Evolutionary conservation across 2,797 vertebrate species (phyloP).

Genomic region (Yasuhikotakia modesta): DNA sequence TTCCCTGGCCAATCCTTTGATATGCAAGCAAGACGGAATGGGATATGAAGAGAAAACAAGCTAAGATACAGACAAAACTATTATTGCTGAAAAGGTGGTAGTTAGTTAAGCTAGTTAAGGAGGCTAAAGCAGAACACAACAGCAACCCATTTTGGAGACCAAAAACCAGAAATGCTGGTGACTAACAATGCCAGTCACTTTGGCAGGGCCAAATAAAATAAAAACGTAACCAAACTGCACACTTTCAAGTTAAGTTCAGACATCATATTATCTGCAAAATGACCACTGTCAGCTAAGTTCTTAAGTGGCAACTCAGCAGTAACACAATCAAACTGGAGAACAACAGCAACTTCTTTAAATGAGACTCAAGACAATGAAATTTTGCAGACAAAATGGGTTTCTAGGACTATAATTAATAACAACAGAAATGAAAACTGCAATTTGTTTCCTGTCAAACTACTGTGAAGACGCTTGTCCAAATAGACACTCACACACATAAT

Average conservation of each 20-base stretch:
- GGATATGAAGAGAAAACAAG: background rate
- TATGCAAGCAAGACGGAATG: background rate
- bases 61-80: background rate
- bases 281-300: background rate
- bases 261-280: background rate
- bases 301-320: slow-evolving; percentile 5
- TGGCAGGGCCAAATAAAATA: background rate
- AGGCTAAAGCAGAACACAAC: background rate
- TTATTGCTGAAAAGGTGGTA: background rate
- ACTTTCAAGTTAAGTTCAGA: background rate
- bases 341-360: slow-evolving; percentile 18
- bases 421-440: slow-evolving; percentile 37
- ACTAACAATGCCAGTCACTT: background rate
- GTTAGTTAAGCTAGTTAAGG: background rate
- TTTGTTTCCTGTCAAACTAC: slow-evolving; percentile 32
- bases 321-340: slow-evolving; percentile 17
- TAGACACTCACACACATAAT: slow-evolving; percentile 30
- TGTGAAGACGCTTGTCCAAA: slow-evolving; percentile 19
- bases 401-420: slow-evolving; percentile 37
- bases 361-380: slow-evolving; percentile 6
- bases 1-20: background rate
- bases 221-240: background rate
- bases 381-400: slow-evolving; percentile 23
- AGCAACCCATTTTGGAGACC: background rate
- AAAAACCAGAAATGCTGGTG: background rate